phyloP scores from a whole-genome alignment of 1,140 invertebrate species.

The Phocides pigmalion region DNA sequence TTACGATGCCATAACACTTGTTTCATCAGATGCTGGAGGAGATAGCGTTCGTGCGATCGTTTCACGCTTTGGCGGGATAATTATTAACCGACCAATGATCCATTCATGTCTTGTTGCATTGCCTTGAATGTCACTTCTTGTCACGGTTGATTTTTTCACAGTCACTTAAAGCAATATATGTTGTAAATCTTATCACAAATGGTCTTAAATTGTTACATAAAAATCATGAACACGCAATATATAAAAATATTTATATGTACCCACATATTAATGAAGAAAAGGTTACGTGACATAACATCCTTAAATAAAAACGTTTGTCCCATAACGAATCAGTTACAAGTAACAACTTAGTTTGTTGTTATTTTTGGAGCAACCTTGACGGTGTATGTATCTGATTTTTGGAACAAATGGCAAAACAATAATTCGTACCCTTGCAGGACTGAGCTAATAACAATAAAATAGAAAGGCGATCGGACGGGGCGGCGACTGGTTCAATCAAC shows the following conservation, averaged over 20 bases:
- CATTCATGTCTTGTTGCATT: conserved; percentile 26
- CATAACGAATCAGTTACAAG: no score
- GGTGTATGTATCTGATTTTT: conserved; percentile 49
- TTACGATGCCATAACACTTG: conserved; percentile 67
- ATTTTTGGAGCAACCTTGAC: not conserved
- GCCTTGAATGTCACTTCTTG: conserved; percentile 34
- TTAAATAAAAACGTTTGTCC: no score
- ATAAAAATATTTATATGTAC: not conserved
- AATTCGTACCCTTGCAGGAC: conserved; percentile 75
- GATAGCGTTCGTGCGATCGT: conserved; percentile 49
- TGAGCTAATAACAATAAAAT: conserved; percentile 83
- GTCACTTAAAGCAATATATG: conserved; percentile 4
- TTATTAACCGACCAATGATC: conserved; percentile 48
- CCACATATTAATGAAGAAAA: not conserved
- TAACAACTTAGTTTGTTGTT: not conserved
- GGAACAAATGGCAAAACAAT: conserved; percentile 80
- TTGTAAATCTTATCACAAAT: conserved; percentile 6
- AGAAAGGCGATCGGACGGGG: conserved; percentile 73
- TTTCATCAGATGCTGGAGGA: conserved; percentile 55
- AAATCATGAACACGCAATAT: not conserved
- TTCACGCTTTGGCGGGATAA: conserved; percentile 50
- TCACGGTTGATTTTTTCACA: conserved; percentile 15
- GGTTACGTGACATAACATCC: not conserved
- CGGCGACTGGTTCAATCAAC: conserved; percentile 81
- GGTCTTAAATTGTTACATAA: conserved; percentile 4